Conservation (phyloP, 2,113 vertebrate genomes). For the Chloropsis hardwickii region DNA sequence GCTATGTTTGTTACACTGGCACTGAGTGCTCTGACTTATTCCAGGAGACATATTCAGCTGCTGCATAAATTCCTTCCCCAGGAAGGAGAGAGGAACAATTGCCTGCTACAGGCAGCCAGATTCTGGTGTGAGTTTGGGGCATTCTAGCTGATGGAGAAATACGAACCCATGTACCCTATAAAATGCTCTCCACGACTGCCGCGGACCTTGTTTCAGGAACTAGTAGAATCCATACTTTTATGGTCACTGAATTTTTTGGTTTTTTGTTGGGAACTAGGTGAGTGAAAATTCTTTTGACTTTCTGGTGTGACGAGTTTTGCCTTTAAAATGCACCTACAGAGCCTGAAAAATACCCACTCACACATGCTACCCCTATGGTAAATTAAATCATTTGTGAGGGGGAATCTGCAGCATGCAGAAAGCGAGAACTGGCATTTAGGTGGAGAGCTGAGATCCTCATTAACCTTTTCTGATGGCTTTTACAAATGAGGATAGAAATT, state of each 20-base stretch:
- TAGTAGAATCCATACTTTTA: background rate
- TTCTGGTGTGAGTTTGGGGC: background rate
- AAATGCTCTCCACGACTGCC: background rate
- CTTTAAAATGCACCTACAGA: background rate
- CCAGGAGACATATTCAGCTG: background rate
- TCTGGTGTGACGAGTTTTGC: background rate
- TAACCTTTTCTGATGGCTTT: background rate
- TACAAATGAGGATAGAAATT: background rate
- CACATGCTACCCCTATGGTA: rapidly evolving
- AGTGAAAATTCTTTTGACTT: background rate
- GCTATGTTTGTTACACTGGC: background rate
- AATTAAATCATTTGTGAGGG: background rate
- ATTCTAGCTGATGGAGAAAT: background rate
- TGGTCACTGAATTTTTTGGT: background rate
- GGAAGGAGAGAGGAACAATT: background rate
- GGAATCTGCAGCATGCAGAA: background rate
- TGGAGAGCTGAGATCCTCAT: background rate
- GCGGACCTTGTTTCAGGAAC: background rate
- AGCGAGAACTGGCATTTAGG: background rate
- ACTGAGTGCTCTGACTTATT: background rate
- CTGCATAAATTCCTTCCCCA: background rate
- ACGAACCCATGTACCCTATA: background rate
- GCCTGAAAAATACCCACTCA: background rate
- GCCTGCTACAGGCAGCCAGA: background rate
- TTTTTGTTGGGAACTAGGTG: background rate